Evolutionary conservation across 2,797 vertebrate species (phyloP), one percentile per base, ranked within the genome.

Genomic region (Phyllotis vaccarum): DNA sequence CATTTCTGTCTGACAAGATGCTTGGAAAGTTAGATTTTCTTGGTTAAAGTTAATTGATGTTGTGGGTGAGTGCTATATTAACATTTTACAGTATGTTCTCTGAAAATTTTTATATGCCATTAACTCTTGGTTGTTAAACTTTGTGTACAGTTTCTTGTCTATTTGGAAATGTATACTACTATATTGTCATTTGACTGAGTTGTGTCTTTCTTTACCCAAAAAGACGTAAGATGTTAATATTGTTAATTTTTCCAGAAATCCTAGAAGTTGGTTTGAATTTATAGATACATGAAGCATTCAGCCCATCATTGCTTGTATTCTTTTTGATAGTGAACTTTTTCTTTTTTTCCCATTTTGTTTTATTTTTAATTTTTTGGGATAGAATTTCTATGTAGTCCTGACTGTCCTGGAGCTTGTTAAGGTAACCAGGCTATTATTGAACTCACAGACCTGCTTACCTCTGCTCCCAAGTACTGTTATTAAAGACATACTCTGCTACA

Each of bases 11-110:
- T 76, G 31, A 37, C 34, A 81, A 40, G 80, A 72, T 43, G 8
- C 87, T 96, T 87, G 31, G 72, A 95, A 34, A 85, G 78, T 88
- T 46, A 93, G n/a, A 40, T 91, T 91, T 58, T 95, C 21, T 95
- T 93, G 72, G 29, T 92, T 62, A 93, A 14, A 66, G 75, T 43
- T 95, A 75, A 78, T 62, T 58, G 8, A 76, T 83, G 70, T 14
- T 9, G 17, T 79, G 82, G 8, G 29, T 90, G 24, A 86, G 62
- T 64, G 34, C 2, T 78, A 34, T 7, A 12, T 49, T 46, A 58
- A 49, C 22, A 83, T 64, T 91, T 81, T 78, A 19, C 34, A 81
- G 3, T 46, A 96, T 74, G 31, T 37, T 37, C 94, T 95, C 70
- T 58, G 79, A 79, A 91, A 86, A 17, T 34, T 93, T 68, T 13